Base-by-base conservation (phyloP, 2,888 invertebrate species). In the Orchesella flavescens region DNA sequence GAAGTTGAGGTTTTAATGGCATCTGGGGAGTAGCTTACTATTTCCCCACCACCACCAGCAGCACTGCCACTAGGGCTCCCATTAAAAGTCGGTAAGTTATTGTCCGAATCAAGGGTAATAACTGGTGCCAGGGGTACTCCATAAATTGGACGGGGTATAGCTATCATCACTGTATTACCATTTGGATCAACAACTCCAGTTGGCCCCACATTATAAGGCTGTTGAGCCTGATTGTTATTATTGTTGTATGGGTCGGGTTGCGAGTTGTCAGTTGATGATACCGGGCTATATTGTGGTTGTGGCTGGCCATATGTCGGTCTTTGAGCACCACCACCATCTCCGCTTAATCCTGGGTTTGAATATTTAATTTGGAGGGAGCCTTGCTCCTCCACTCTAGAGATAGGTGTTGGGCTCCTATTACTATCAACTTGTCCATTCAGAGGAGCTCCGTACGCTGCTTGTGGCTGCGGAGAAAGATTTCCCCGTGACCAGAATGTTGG, bases 81-180 rank as follows among this genome's bases (percentile, higher is more conserved):
- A 49, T 49, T 49, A 49, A 49, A 49, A 49, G 2, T 49, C 49
- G 19, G 55, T n/a, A 85, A 61, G 53, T 80, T 63, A 24, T 85
- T 76, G 55, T 82, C 79, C 23, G 86, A 84, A 21, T 86, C 86
- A 23, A 84, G 83, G 19, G 85, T 83, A 21, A 87, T 83, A 24
- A 83, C 87, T n/a, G 88, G 88, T 19, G 87, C 88, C 4, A 87
- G 76, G 34, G 88, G 88, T 17, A 87, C 74, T 2, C 88, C 88
- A 59, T 88, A 88, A 44, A 87, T 53, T 4, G 88, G 86, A 55
- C 83, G 83, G 43, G 87, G 87, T 12, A 71, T 57, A 21, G 21
- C 55, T 24, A 65, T 57, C 63, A 63, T 68, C 34, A 76, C 69
- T 19, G 49, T 23, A 34, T 80, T 80, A 1, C 23, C 57, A 61